These are phyloP conservation scores for Prionailurus viverrinus DNA, from an alignment of 2,113 vertebrate species.

Conservation along the genomic window DNA sequence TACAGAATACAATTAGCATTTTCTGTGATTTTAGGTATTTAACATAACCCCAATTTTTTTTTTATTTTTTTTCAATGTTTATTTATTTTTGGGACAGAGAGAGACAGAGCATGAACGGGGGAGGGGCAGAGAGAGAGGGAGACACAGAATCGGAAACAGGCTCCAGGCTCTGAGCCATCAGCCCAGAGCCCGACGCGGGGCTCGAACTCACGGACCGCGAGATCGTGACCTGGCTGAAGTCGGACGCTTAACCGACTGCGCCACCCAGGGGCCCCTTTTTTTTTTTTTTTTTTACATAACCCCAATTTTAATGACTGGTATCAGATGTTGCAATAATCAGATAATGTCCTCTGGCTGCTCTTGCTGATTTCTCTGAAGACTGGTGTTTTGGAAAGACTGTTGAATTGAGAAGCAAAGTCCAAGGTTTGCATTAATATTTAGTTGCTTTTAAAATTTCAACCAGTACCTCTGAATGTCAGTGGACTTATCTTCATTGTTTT, in stretches of 20 bases:
- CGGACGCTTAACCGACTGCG: no score
- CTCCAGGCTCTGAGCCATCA: no score
- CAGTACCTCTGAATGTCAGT: neutral
- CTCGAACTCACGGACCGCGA: no score
- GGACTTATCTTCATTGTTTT: neutral
- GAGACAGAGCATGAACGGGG: no score
- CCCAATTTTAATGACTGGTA: neutral
- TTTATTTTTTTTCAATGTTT: no score
- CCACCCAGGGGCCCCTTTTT: no score
- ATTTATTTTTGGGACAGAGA: no score
- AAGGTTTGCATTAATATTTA: neutral
- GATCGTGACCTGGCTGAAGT: no score
- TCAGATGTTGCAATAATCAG: neutral
- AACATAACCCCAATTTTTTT: neutral
- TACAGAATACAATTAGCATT: neutral
- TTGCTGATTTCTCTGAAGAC: neutral
- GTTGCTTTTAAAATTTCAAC: neutral
- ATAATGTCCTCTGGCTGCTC: neutral
- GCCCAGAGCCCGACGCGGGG: no score
- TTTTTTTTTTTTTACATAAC: no score
- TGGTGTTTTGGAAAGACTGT: neutral
- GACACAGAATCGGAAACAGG: no score
- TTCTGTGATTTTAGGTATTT: neutral
- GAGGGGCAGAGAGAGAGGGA: no score
- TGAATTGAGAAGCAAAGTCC: neutral